phyloP scores from a whole-genome alignment of 2,113 vertebrate genomes.

The Sigmodon hispidus region DNA sequence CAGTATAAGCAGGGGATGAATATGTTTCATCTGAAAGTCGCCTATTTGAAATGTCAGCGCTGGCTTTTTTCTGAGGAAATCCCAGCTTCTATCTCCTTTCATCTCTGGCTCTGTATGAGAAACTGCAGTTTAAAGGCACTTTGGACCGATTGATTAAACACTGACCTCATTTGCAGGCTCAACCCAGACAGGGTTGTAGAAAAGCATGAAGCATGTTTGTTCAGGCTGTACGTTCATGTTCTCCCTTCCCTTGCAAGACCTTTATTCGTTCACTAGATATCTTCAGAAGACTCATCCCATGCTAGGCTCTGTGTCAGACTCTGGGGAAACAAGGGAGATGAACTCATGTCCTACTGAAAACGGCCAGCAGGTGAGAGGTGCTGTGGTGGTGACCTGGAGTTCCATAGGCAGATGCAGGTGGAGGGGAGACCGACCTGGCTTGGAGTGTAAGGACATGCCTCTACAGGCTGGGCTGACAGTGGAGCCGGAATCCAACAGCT shows the following conservation, averaged over 20 bases:
- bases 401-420: too few species aligned
- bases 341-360: not conserved
- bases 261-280: constrained; percentile 24
- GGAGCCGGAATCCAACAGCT: not conserved
- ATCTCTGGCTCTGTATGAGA: constrained; percentile 70
- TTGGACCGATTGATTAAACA: constrained; percentile 74
- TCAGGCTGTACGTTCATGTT: not conserved
- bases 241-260: not conserved
- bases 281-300: not conserved
- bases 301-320: not conserved
- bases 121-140: constrained; percentile 68
- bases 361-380: not conserved
- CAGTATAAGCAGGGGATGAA: constrained; percentile 35
- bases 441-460: not conserved
- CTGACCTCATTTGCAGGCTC: constrained; percentile 70
- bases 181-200: constrained; percentile 40
- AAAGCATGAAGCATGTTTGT: not conserved
- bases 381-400: not conserved
- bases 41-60: constrained; percentile 74
- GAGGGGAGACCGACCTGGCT: not conserved
- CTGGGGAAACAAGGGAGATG: constrained; percentile 2
- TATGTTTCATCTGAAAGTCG: constrained; percentile 70
- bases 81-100: constrained; percentile 72
- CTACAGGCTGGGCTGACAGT: not conserved
- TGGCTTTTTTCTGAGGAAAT: constrained; percentile 71